Base-by-base conservation (phyloP, 2,797 vertebrate genomes). In the Syncerus caffer region DNA sequence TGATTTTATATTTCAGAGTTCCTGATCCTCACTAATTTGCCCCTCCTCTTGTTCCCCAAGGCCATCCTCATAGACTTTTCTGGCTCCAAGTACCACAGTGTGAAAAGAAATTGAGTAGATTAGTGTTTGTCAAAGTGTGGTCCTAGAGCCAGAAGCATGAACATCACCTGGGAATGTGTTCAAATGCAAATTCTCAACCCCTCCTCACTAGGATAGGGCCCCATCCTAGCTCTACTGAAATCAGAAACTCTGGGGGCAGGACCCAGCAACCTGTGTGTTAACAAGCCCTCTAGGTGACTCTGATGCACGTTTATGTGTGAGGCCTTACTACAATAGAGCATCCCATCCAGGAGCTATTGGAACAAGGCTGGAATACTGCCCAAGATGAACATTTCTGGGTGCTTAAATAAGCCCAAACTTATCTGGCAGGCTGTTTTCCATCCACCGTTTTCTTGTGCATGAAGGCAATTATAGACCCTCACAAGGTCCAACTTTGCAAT, bases 381-480 rank as follows among this genome's bases (percentile, higher is more conserved):
- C 27, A 91, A 80, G 10, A 80, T 79, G 83, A 85, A 47, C 27
- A 86, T 96, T 95, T 95, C 50, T 85, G 74, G 21, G 9, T 79
- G 64, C 13, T 88, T 93, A 80, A 87, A 64, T 90, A 89, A 94
- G 50, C 38, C 58, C 55, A 94, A 15, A 29, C 27, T 82, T 96
- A 47, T 95, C 87, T 86, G 19, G 55, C 90, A 96, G 60, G 29
- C 5, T 97, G 27, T 95, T 93, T 93, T 90, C 58, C 23, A 90
- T 34, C 11, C 51, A 97, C 34, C 85, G 74, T 80, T 93, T 92
- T 89, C 80, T 95, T 80, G 25, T 87, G 80, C 34, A 15, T 74
- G 60, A 79, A 45, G 95, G 86, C 89, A 31, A 95, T 78, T 97
- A 96, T 15, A 94, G 47, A 86, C 42, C 76, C 16, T 83, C n/a